A percentile compares a stretch with the other conserved stretches of the same genome.
Evolutionary conservation across 2,797 vertebrate genomes (phyloP).

Genomic region (Silurus lanzhouensis): DNA sequence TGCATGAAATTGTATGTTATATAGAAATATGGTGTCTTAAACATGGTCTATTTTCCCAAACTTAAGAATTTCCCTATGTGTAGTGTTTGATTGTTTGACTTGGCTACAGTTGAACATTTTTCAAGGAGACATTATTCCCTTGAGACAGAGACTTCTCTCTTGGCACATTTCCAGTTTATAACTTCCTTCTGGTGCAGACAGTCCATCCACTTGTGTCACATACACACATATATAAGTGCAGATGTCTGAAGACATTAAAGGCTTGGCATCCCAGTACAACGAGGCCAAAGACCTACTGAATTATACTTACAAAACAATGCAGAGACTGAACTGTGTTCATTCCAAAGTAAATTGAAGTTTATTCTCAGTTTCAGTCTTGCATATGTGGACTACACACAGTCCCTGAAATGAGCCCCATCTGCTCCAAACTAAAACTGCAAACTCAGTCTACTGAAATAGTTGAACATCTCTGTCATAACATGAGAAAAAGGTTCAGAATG

Average conservation of each 20-base stretch:
- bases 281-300: background rate
- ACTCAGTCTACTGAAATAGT: conserved; percentile 7
- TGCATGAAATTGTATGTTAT: background rate
- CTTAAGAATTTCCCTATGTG: conserved; percentile 4
- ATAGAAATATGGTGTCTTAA: background rate
- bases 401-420: conserved; percentile 29
- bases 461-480: conserved; percentile 16
- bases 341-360: conserved; percentile 8
- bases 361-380: background rate
- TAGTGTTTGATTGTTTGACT: conserved; percentile 50
- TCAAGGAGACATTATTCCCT: conserved; percentile 73
- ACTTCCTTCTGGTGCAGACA: conserved; percentile 83
- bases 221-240: conserved; percentile 68
- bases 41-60: background rate
- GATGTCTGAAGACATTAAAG: conserved; percentile 62
- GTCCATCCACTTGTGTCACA: conserved; percentile 59
- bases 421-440: background rate
- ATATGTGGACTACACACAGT: background rate
- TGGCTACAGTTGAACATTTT: conserved; percentile 60
- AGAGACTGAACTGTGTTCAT: background rate
- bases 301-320: background rate
- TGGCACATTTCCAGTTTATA: conserved; percentile 76
- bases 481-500: conserved; percentile 10
- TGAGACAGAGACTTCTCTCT: conserved; percentile 73
- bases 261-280: conserved; percentile 40